These are phyloP conservation scores for Chiloscyllium plagiosum DNA, from an alignment of 2,113 vertebrate genomes.

Conservation along the genomic window DNA sequence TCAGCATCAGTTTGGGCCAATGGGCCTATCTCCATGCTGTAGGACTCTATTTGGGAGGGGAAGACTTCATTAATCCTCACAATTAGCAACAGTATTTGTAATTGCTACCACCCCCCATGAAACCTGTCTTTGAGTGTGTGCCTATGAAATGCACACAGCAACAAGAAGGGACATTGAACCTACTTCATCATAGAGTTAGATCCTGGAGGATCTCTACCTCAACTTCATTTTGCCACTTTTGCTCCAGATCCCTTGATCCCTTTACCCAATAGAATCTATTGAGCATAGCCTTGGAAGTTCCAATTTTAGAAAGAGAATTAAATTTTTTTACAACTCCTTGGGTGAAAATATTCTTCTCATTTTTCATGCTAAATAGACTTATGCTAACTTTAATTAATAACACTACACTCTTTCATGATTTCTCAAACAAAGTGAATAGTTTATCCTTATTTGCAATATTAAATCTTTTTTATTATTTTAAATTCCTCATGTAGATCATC, in stretches of 20 bases:
- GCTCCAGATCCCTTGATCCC: not conserved
- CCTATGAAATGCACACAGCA: not conserved
- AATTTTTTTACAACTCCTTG: no score
- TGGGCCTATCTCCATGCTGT: no score
- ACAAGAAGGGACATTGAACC: not conserved
- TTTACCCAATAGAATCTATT: not conserved
- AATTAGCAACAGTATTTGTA: not conserved
- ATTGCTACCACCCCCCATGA: not conserved
- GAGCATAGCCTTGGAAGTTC: no score
- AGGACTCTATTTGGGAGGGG: not conserved
- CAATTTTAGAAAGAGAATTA: no score
- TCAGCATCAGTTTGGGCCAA: no score
- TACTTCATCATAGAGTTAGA: not conserved
- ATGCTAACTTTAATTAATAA: not conserved
- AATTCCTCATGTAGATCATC: no score
- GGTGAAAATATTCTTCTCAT: not conserved
- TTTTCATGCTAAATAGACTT: not conserved
- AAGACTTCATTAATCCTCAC: not conserved
- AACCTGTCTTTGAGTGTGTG: not conserved
- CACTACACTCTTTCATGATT: not conserved
- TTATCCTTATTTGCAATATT: not conserved
- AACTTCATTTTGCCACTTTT: not conserved
- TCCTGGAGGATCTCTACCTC: not conserved
- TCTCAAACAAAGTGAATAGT: not conserved
- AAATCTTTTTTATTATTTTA: no score